Conservation (phyloP, 2,797 vertebrate genomes). For the Carapus acus region DNA sequence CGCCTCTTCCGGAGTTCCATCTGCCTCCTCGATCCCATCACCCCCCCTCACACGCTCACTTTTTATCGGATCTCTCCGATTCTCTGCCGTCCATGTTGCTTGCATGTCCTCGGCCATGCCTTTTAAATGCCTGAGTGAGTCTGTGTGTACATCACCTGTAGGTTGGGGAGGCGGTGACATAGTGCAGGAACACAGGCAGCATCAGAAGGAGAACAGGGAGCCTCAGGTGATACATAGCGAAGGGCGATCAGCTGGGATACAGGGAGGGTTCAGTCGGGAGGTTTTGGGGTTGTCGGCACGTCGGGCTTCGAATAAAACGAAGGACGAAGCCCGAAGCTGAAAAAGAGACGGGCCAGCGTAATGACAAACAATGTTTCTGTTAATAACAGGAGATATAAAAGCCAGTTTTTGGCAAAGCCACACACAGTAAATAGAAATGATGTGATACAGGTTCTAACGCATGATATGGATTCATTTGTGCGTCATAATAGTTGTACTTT, state of each 20-base stretch:
- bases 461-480: no score
- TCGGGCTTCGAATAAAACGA: no score
- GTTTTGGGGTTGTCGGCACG: not conserved
- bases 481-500: no score
- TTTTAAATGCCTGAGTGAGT: no score
- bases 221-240: constrained; percentile 75
- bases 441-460: no score
- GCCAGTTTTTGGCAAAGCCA: no score
- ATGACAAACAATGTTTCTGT: no score
- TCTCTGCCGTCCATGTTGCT: not conserved
- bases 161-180: constrained; percentile 69
- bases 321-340: no score
- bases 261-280: constrained; percentile 4
- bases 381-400: no score
- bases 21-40: constrained; percentile 16
- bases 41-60: constrained; percentile 1
- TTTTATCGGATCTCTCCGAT: constrained; percentile 19
- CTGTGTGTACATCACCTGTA: constrained; percentile 71
- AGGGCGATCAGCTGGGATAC: constrained; percentile 32
- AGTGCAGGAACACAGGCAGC: constrained; percentile 71
- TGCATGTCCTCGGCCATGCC: no score
- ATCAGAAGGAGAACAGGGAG: constrained; percentile 69
- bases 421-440: no score
- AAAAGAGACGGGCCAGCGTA: no score
- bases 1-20: constrained; percentile 27